These are phyloP conservation scores for Glaucidium brasilianum DNA, from an alignment of 2,113 vertebrate species.

Conservation along the genomic window DNA sequence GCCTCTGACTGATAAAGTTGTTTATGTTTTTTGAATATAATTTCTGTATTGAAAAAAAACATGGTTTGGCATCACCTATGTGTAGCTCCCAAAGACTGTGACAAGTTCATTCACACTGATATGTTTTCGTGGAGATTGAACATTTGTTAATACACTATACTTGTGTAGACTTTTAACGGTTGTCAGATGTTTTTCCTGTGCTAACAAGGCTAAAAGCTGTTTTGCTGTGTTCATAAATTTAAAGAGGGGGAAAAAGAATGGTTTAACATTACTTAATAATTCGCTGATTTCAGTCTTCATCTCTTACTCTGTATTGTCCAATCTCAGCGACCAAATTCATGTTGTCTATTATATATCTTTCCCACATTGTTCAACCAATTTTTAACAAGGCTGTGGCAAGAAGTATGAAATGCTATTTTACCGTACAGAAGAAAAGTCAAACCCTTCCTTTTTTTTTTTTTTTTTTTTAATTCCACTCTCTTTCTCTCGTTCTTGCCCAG, in stretches of 20 bases:
- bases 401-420: not conserved
- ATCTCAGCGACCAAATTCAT: not conserved
- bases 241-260: not conserved
- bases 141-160: not conserved
- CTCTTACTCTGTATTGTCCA: not conserved
- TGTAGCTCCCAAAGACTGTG: not conserved
- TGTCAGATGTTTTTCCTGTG: not conserved
- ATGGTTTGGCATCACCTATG: fast-evolving
- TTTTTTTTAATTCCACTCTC: not conserved
- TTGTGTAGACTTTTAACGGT: not conserved
- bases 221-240: not conserved
- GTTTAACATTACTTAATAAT: not conserved
- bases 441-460: not conserved
- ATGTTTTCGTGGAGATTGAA: not conserved
- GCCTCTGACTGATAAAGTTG: not conserved
- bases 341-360: not conserved
- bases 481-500: not conserved
- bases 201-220: not conserved
- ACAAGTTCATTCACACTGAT: not conserved
- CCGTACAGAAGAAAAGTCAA: not conserved
- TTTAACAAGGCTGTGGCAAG: not conserved
- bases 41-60: not conserved
- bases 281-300: not conserved
- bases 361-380: not conserved
- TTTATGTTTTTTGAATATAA: not conserved